Conservation (phyloP, 2,113 vertebrate genomes). For the Cebus imitator region DNA sequence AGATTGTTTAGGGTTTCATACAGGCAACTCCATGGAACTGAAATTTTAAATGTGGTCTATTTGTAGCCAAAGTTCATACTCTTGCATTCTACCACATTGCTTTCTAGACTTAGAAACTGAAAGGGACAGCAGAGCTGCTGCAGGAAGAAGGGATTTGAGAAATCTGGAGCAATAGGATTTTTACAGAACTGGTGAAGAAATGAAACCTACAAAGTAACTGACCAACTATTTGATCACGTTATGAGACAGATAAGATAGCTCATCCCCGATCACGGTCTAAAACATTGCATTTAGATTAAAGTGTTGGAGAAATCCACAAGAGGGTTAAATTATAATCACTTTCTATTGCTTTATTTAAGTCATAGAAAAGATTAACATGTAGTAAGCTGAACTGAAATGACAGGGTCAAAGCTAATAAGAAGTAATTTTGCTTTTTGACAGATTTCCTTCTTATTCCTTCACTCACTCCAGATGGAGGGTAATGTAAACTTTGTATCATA, state of each 20-base stretch:
- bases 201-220: neutral
- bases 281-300: conserved; percentile 50
- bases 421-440: conserved; percentile 71
- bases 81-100: neutral
- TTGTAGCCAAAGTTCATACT: neutral
- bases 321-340: conserved; percentile 65
- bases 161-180: neutral
- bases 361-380: conserved; percentile 71
- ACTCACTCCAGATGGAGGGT: conserved; percentile 65
- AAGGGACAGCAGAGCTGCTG: neutral
- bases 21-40: neutral
- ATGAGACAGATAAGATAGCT: conserved; percentile 47
- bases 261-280: neutral
- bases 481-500: conserved; percentile 69
- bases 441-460: conserved; percentile 61
- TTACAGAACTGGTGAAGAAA: neutral
- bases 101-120: neutral
- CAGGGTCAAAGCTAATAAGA: conserved; percentile 72
- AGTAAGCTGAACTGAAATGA: conserved; percentile 55
- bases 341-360: conserved; percentile 72
- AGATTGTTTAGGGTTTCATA: neutral
- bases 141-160: neutral
- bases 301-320: conserved; percentile 57
- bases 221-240: conserved; percentile 29
- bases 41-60: neutral